phyloP scores from a whole-genome alignment of 2,888 invertebrate genomes.

The Clivina fossor region DNA sequence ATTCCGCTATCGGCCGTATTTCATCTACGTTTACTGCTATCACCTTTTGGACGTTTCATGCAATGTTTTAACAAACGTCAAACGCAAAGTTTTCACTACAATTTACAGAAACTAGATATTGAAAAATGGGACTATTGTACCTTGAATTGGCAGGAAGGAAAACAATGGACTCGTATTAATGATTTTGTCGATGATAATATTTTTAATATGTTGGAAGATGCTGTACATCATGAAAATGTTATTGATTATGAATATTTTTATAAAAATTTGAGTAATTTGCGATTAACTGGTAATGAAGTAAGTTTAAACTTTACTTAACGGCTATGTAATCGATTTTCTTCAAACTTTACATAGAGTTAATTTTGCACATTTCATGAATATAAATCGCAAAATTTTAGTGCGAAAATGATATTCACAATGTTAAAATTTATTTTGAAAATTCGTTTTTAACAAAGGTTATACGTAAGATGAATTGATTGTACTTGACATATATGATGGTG shows the following conservation, averaged over 20 bases:
- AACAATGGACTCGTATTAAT: conserved; percentile 42
- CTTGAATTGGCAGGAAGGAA: conserved; percentile 37
- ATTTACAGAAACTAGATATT: conserved; percentile 45
- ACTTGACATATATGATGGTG: too few species aligned
- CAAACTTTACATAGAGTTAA: too few species aligned
- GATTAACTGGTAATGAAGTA: conserved; percentile 45
- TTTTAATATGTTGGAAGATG: conserved; percentile 41
- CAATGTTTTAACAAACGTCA: conserved; percentile 44
- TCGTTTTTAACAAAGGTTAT: too few species aligned
- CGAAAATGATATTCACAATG: too few species aligned
- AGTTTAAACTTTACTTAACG: too few species aligned
- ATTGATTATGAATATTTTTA: conserved; percentile 44
- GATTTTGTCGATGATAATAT: conserved; percentile 41
- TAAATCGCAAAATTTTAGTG: too few species aligned
- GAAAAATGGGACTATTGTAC: conserved; percentile 42
- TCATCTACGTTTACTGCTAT: conserved; percentile 40
- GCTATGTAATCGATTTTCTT: too few species aligned
- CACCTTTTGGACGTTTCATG: conserved; percentile 47
- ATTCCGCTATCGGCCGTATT: conserved; percentile 39
- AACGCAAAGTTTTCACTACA: conserved; percentile 41
- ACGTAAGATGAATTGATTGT: too few species aligned
- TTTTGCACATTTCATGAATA: too few species aligned
- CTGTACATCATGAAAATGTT: conserved; percentile 41
- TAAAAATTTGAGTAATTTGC: conserved; percentile 40
- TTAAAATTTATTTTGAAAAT: too few species aligned